These are phyloP conservation scores for Zygogramma bicolorata DNA, from an alignment of 2,888 invertebrate species.

Conservation along the genomic window DNA sequence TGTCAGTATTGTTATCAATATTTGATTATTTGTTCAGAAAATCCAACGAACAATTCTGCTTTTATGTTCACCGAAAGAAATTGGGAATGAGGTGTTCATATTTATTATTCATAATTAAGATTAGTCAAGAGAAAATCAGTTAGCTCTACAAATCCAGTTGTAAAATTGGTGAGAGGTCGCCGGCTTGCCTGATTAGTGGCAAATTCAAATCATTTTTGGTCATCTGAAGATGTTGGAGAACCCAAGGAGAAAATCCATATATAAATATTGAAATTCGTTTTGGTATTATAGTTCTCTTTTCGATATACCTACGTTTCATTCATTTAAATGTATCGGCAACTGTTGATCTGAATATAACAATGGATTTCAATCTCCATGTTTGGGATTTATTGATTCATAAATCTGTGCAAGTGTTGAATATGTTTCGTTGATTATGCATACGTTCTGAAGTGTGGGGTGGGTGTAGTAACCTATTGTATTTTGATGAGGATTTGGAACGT, in stretches of 20 bases:
- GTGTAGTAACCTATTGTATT: neutral
- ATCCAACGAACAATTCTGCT: neutral
- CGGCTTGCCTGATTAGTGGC: neutral
- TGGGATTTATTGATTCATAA: neutral
- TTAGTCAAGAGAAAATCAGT: neutral
- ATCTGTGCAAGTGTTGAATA: constrained; percentile 4
- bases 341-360: neutral
- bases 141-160: neutral
- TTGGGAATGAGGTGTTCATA: no score
- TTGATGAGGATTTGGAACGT: neutral
- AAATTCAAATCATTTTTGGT: neutral
- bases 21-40: neutral
- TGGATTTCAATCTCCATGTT: constrained; percentile 1
- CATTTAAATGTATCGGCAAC: neutral
- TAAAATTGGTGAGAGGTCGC: neutral
- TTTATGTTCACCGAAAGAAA: no score
- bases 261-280: no score
- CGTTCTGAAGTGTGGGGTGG: neutral
- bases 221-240: no score
- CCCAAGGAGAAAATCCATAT: no score
- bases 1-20: neutral
- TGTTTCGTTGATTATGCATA: constrained; percentile 3
- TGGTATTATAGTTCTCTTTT: no score
- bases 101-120: no score
- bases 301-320: no score